phyloP scores from a whole-genome alignment of 2,888 invertebrate genomes.

The Nemoura dubitans region DNA sequence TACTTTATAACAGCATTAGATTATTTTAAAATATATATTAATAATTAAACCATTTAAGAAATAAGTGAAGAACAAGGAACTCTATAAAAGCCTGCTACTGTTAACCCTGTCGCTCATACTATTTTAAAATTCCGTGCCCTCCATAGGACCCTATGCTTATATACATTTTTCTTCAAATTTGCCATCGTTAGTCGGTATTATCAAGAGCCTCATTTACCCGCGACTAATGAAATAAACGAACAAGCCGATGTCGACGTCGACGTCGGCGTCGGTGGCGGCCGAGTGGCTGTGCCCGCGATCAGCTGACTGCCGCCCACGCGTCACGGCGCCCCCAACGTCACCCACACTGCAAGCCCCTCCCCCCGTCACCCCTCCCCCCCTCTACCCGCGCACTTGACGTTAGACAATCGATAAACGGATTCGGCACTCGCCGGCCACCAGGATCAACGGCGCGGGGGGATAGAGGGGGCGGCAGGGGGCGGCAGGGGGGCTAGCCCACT shows the following conservation, averaged over 20 bases:
- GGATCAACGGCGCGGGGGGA: neutral
- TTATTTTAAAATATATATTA: too few species aligned
- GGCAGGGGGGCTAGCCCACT: neutral
- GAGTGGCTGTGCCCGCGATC: neutral
- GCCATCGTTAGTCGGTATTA: too few species aligned
- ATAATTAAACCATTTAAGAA: too few species aligned
- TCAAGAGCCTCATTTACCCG: too few species aligned
- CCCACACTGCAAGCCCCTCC: neutral
- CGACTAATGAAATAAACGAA: too few species aligned
- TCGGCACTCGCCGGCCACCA: neutral
- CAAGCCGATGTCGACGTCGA: neutral
- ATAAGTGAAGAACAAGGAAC: too few species aligned
- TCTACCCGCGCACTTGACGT: neutral
- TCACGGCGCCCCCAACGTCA: neutral
- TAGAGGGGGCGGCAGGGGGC: neutral
- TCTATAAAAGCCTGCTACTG: too few species aligned
- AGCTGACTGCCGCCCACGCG: neutral
- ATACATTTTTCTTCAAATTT: too few species aligned
- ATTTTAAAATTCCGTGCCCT: too few species aligned
- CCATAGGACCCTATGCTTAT: too few species aligned
- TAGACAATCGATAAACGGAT: conserved; percentile 12
- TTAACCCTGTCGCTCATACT: too few species aligned
- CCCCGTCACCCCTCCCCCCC: neutral
- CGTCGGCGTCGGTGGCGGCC: neutral
- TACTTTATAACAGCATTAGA: too few species aligned